Evolutionary conservation across 2,888 invertebrate species (phyloP).

Genomic region (Drosophila yooni): DNA sequence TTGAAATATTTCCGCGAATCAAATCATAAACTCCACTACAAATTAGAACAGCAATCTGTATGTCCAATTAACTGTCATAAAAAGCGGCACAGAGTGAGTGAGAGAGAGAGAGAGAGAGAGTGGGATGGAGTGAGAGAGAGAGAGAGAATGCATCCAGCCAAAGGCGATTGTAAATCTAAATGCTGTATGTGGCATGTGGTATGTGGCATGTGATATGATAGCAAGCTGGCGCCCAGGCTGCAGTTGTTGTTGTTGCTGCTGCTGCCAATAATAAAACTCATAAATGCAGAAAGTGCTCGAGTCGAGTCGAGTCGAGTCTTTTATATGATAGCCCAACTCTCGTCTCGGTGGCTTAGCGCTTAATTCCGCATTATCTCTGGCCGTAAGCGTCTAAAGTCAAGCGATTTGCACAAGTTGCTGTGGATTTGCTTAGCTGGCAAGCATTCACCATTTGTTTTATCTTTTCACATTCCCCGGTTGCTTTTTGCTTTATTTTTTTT

Average conservation of each 20-base stretch:
- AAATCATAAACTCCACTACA: slow-evolving; percentile 69
- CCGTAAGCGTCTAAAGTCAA: slow-evolving; percentile 59
- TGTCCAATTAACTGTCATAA: slow-evolving; percentile 78
- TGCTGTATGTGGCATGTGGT: slow-evolving; percentile 30
- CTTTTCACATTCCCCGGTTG: slow-evolving; percentile 4
- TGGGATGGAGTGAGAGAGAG: neutral
- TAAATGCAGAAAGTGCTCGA: slow-evolving; percentile 61
- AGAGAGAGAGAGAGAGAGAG: neutral
- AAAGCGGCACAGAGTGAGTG: slow-evolving; percentile 20
- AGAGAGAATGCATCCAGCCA: slow-evolving; percentile 19
- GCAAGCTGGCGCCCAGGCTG: slow-evolving; percentile 18
- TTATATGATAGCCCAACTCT: slow-evolving; percentile 54
- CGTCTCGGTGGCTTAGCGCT: slow-evolving; percentile 28
- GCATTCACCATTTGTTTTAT: slow-evolving; percentile 3
- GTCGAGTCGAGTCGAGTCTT: slow-evolving; percentile 23
- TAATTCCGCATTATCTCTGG: slow-evolving; percentile 63
- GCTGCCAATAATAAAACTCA: slow-evolving; percentile 46
- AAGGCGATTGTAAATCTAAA: slow-evolving; percentile 68
- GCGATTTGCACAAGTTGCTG: slow-evolving; percentile 40
- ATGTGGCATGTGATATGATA: slow-evolving; percentile 23
- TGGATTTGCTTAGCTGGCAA: slow-evolving; percentile 33
- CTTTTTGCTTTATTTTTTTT: neutral
- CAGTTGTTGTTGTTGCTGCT: slow-evolving; percentile 11
- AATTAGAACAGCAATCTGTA: slow-evolving; percentile 63
- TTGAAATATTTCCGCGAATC: slow-evolving; percentile 67